Evolutionary conservation across 35 echinoderm and acorn worm genomes (phyloP).

Genomic region (Lytechinus pictus): DNA sequence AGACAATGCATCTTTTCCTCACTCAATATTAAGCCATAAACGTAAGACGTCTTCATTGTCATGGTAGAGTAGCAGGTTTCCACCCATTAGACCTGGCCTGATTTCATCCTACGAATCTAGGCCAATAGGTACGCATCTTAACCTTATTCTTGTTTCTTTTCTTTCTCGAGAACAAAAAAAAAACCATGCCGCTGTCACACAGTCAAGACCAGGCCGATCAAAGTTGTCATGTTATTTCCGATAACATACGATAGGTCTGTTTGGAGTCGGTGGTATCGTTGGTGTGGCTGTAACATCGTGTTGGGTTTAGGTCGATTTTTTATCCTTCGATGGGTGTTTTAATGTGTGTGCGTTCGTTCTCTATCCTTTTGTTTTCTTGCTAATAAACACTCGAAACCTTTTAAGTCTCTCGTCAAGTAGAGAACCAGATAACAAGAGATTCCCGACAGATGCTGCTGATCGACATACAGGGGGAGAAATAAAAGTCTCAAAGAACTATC

Average conservation of each 20-base stretch:
- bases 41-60: neutral
- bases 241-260: too few species aligned
- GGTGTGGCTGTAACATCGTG: neutral
- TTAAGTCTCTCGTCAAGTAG: neutral
- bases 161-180: neutral
- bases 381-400: neutral
- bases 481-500: too few species aligned
- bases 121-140: neutral
- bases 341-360: neutral
- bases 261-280: neutral
- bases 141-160: neutral
- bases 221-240: too few species aligned
- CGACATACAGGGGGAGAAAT: too few species aligned
- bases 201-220: too few species aligned
- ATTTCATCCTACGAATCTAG: neutral
- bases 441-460: neutral
- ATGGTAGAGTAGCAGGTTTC: neutral
- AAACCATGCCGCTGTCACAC: too few species aligned
- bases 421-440: neutral
- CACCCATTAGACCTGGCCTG: neutral
- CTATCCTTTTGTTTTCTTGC: neutral
- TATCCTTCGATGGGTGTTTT: neutral
- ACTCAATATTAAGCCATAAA: neutral
- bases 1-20: neutral
- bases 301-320: neutral